phyloP scores from a whole-genome alignment of 1,140 invertebrate genomes.

The Ladona fulva region DNA sequence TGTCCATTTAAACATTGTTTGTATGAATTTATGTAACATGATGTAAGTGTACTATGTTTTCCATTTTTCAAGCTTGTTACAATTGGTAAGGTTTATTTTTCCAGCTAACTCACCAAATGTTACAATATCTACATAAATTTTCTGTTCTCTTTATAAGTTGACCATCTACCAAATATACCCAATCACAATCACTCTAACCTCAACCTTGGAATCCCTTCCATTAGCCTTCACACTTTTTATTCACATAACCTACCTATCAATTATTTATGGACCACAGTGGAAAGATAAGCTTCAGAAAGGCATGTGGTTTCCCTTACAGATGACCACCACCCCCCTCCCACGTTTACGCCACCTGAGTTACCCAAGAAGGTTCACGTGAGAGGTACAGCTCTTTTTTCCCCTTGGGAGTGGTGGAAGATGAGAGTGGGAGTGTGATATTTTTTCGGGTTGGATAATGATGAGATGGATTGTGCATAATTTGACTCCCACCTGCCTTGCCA shows the following conservation, averaged over 20 bases:
- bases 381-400: constrained; percentile 53
- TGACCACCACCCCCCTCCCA: constrained; percentile 87
- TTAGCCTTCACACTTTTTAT: background rate
- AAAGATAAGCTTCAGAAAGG: background rate
- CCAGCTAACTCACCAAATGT: background rate
- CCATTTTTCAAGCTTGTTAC: background rate
- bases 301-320: constrained; percentile 64
- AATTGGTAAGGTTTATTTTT: background rate
- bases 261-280: background rate
- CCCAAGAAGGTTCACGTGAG: constrained; percentile 92
- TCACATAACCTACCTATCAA: background rate
- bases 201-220: background rate
- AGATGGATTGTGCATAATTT: background rate
- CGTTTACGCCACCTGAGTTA: constrained; percentile 93
- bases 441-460: background rate
- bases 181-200: background rate
- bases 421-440: background rate
- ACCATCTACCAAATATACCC: background rate
- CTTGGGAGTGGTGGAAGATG: background rate
- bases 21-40: too few species aligned
- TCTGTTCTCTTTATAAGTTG: background rate
- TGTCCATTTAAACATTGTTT: too few species aligned
- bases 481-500: background rate
- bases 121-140: background rate
- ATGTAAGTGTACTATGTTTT: background rate